Evolutionary conservation across 2,113 vertebrate genomes (phyloP).

Genomic region (Forbesichthys agassizii): DNA sequence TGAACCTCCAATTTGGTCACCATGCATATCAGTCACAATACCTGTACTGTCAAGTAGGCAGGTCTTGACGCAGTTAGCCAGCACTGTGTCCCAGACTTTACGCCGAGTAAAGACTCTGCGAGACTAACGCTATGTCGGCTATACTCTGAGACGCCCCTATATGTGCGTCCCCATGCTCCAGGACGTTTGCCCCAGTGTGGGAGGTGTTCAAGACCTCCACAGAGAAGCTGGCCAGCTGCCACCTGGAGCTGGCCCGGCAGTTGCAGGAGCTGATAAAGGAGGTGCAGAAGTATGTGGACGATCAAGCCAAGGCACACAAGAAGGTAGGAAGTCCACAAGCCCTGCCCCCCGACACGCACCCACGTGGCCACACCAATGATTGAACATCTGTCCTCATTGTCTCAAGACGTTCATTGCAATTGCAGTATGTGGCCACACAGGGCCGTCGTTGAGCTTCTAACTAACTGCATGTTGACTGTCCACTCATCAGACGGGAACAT

Average conservation of each 20-base stretch:
- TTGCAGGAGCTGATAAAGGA: conserved; percentile 97
- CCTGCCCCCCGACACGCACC: not conserved
- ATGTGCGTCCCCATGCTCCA: conserved; percentile 42
- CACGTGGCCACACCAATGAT: not conserved
- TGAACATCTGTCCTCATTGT: not conserved
- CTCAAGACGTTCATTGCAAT: not conserved
- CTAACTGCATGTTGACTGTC: too few species aligned
- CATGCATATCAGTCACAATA: too few species aligned
- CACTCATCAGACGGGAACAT: too few species aligned
- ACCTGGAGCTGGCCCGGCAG: conserved; percentile 93
- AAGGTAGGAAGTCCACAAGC: conserved; percentile 77
- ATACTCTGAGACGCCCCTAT: conserved; percentile 12
- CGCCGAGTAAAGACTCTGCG: too few species aligned
- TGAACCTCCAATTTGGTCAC: too few species aligned
- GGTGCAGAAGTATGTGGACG: conserved; percentile 96
- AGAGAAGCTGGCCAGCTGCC: conserved; percentile 92
- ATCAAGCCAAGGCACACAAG: conserved; percentile 95
- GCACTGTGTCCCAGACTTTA: too few species aligned
- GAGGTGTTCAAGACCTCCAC: conserved; percentile 95
- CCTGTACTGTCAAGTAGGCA: too few species aligned
- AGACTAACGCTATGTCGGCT: not conserved
- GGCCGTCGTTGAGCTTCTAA: not conserved
- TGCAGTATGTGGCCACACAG: not conserved
- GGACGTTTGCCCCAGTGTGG: conserved; percentile 96
- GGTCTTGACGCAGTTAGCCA: too few species aligned